These are phyloP conservation scores for Hippoglossus hippoglossus DNA, from an alignment of 2,797 vertebrate species.

Conservation along the genomic window DNA sequence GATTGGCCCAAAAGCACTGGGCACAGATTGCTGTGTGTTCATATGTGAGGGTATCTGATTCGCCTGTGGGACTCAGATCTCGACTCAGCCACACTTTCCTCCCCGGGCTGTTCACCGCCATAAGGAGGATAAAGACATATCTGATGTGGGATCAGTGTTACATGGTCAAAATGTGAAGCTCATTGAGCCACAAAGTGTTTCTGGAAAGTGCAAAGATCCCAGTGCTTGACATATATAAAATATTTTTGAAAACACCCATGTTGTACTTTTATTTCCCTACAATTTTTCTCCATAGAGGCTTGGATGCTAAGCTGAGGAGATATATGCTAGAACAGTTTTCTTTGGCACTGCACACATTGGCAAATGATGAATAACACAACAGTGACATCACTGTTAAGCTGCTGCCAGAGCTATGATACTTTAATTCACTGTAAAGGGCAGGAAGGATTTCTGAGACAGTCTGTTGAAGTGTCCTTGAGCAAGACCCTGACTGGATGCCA, in stretches of 20 bases:
- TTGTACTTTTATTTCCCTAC: background rate
- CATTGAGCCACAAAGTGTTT: slow-evolving; percentile 27
- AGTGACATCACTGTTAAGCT: slow-evolving; percentile 33
- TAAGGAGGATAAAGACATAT: slow-evolving; percentile 56
- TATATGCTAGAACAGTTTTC: slow-evolving; percentile 38
- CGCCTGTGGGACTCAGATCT: slow-evolving; percentile 47
- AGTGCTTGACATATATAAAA: background rate
- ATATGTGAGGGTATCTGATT: slow-evolving; percentile 58
- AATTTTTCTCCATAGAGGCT: background rate
- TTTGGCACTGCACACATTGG: slow-evolving; percentile 25
- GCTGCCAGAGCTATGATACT: slow-evolving; percentile 27
- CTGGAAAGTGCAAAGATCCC: slow-evolving; percentile 7
- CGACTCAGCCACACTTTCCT: slow-evolving; percentile 52
- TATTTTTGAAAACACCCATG: background rate
- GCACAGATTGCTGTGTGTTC: slow-evolving; percentile 59
- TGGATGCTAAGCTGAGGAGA: slow-evolving; percentile 16
- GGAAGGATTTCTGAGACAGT: slow-evolving; percentile 12
- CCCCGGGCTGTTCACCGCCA: slow-evolving; percentile 32
- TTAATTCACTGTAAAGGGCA: slow-evolving; percentile 35
- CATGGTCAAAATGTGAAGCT: slow-evolving; percentile 31
- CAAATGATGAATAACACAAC: slow-evolving; percentile 43
- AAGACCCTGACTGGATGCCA: slow-evolving; percentile 22
- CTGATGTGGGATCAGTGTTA: slow-evolving; percentile 43
- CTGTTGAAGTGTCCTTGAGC: slow-evolving; percentile 43
- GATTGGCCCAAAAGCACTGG: slow-evolving; percentile 53